Base-by-base conservation (phyloP, 2,888 invertebrate species). In the Aromia moschata region DNA sequence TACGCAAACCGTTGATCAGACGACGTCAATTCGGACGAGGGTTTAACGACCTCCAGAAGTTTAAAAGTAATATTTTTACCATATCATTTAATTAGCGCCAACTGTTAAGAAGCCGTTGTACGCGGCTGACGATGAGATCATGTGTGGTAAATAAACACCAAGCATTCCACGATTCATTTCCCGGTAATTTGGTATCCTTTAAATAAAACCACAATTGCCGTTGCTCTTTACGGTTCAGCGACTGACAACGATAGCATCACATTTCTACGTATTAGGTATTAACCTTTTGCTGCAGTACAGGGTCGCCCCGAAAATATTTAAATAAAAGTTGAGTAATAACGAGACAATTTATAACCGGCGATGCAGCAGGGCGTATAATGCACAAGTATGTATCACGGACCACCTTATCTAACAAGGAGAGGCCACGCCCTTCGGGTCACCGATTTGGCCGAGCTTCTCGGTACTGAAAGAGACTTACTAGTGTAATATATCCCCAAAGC, bases 71-170 rank as follows among this genome's bases (percentile, higher is more conserved):
- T 52, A 58, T 53, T 53, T 57, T 38, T 38, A 55, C 59, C 37
- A 51, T 51, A 51, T 59, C 49, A 59, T 51, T 54, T 47, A 58
- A 58, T 58, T 58, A 54, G 43, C 49, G 45, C 53, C 20, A 20
- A 51, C 30, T 11, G 20, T n/a, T 38, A 49, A 52, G 15, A 11
- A 40, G 53, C 46, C 40, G 37, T 44, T 49, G 17, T 45, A 17
- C 31, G 7, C 25, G 25, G 5, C 5, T 25, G 25, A 46, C 43
- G 41, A 20, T 56, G 58, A 58, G 31, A 53, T 58, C 58, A 58
- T 58, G 31, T 46, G 53, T 41, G 45, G 33, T 40, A 58, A 52
- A 58, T 58, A 58, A 53, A 53, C 58, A 53, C 38, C 53, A 40
- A 46, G 17, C 51, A 40, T 46, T 52, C 52, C 52, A 53, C 31